Evolutionary conservation across 2,113 vertebrate genomes (phyloP).

Genomic region (Myanophis thanlyinensis): DNA sequence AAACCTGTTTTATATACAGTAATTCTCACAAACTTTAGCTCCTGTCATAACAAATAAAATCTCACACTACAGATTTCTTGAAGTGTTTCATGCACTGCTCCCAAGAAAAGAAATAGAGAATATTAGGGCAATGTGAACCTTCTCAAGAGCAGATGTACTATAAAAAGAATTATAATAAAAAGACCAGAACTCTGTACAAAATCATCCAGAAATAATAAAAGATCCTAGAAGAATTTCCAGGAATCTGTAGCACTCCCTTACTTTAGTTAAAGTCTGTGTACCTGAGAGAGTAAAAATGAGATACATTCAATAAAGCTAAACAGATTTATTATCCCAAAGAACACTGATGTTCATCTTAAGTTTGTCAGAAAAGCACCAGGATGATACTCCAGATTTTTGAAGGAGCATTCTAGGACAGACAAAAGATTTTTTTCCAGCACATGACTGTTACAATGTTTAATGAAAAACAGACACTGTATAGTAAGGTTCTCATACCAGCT

Average conservation of each 20-base stretch:
- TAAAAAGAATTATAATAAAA: not conserved
- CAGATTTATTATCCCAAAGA: not conserved
- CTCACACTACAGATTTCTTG: not conserved
- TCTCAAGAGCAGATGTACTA: not conserved
- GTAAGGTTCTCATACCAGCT: not conserved
- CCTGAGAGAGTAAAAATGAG: not conserved
- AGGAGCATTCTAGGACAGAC: not conserved
- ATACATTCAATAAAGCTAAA: not conserved
- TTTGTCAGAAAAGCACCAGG: not conserved
- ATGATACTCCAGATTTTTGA: not conserved
- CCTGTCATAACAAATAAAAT: not conserved
- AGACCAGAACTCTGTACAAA: not conserved
- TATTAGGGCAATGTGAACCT: not conserved
- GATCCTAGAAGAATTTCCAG: not conserved
- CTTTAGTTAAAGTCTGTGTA: not conserved
- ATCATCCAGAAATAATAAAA: not conserved
- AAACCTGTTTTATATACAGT: not conserved
- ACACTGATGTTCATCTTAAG: not conserved
- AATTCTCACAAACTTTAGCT: not conserved
- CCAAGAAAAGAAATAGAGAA: not conserved
- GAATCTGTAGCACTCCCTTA: not conserved
- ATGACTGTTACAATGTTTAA: not conserved
- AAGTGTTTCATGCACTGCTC: not conserved
- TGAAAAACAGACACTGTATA: not conserved
- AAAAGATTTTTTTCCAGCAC: not conserved